A percentile compares a stretch with the other conserved stretches of the same genome.
Conservation (phyloP, 2,888 invertebrate genomes). For the Syrphus vitripennis region DNA sequence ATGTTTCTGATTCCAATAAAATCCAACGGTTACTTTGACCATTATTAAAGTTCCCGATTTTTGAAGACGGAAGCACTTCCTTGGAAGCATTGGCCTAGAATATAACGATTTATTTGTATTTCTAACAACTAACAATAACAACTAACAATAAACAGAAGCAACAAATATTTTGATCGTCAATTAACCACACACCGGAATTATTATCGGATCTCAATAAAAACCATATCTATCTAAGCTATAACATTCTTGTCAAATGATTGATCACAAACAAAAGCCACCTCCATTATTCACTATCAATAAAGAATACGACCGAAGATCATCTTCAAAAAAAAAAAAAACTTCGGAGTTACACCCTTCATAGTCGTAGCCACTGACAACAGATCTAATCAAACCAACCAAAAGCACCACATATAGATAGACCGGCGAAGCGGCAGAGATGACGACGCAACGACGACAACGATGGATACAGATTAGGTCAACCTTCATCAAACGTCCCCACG, state of each 20-base stretch:
- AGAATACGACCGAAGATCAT: constrained; percentile 28
- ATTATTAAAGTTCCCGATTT: too few species aligned
- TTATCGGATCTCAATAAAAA: background rate
- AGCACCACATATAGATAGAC: constrained; percentile 57
- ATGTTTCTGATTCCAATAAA: too few species aligned
- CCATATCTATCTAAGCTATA: constrained; percentile 7
- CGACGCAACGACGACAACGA: background rate
- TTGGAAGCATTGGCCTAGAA: too few species aligned
- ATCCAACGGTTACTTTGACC: too few species aligned
- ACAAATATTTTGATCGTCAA: constrained; percentile 1
- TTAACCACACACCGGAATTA: background rate
- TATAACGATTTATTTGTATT: background rate
- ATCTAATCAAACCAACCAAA: constrained; percentile 61
- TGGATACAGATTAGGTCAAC: constrained; percentile 49
- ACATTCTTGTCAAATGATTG: constrained; percentile 6
- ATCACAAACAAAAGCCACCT: constrained; percentile 18
- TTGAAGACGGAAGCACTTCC: too few species aligned
- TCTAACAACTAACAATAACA: background rate
- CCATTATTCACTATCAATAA: background rate
- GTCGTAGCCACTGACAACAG: constrained; percentile 47
- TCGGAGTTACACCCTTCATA: constrained; percentile 51
- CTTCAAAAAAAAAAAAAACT: constrained; percentile 56
- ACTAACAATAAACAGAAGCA: constrained; percentile 5
- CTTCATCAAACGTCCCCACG: constrained; percentile 69
- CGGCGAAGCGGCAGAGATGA: background rate